Percentiles rank a stretch among this genome's conserved stretches.
Evolutionary conservation across 2,113 vertebrate species (phyloP).

Genomic region (Microcebus murinus): DNA sequence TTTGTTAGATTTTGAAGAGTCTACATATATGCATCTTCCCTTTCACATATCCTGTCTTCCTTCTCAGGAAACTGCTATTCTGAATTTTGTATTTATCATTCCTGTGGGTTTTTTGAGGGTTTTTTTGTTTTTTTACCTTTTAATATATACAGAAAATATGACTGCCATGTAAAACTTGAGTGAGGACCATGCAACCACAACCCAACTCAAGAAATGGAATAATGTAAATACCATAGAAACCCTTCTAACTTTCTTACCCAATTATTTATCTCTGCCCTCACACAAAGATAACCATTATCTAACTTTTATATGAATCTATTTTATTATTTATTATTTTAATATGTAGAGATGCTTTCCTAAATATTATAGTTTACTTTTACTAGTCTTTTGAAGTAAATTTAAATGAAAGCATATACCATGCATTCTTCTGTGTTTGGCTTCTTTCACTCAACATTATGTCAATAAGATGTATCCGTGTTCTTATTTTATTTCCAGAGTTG

Average conservation of each 20-base stretch:
- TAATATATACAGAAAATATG: neutral
- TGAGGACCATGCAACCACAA: neutral
- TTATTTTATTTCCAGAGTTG: neutral
- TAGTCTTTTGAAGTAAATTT: neutral
- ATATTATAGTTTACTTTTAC: neutral
- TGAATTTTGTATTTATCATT: neutral
- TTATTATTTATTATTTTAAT: neutral
- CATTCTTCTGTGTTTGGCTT: neutral
- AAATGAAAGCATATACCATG: neutral
- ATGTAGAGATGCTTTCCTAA: neutral
- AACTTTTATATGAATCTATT: neutral
- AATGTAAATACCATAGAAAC: neutral
- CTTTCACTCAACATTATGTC: neutral
- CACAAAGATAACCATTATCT: neutral
- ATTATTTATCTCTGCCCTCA: neutral
- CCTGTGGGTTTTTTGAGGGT: no score
- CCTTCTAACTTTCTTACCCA: neutral
- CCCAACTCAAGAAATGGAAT: neutral
- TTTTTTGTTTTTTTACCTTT: neutral
- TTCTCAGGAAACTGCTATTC: neutral
- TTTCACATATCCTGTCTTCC: neutral
- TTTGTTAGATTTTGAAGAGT: neutral
- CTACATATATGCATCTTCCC: neutral
- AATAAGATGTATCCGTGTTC: neutral
- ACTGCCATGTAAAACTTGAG: neutral